Conservation (phyloP, 2,113 vertebrate genomes). For the Solenodon paradoxus region DNA sequence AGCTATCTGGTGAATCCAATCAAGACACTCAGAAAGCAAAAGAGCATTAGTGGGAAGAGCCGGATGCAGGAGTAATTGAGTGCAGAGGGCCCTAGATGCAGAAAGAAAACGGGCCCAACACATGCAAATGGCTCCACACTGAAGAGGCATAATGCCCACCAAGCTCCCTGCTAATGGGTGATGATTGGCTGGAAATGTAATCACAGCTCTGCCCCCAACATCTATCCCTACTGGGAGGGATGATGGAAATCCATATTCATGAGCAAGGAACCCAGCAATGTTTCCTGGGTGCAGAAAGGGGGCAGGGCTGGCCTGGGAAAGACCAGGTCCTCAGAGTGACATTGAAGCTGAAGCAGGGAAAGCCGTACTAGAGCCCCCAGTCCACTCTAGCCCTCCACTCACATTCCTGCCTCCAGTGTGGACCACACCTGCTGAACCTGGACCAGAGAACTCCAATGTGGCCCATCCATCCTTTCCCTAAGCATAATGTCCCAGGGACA, state of each 20-base stretch:
- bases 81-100: slow-evolving; percentile 57
- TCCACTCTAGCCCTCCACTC: neutral
- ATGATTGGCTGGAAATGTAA: slow-evolving; percentile 81
- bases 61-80: slow-evolving; percentile 70
- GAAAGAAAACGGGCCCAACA: slow-evolving; percentile 73
- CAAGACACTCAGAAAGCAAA: slow-evolving; percentile 71
- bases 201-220: slow-evolving; percentile 81
- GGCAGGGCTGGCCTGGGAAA: slow-evolving; percentile 42
- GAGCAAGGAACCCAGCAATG: slow-evolving; percentile 57
- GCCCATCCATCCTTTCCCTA: neutral
- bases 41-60: slow-evolving; percentile 63
- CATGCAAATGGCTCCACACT: slow-evolving; percentile 73
- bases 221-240: slow-evolving; percentile 75
- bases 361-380: neutral
- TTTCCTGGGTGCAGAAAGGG: slow-evolving; percentile 48
- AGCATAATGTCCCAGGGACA: neutral
- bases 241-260: slow-evolving; percentile 75
- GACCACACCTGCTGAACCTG: neutral
- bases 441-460: neutral
- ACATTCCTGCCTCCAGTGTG: neutral
- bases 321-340: slow-evolving; percentile 13
- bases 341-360: neutral
- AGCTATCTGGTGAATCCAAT: slow-evolving; percentile 75
- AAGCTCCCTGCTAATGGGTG: slow-evolving; percentile 79
- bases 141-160: slow-evolving; percentile 78